These are phyloP conservation scores for Lathamus discolor DNA, from an alignment of 2,113 vertebrate species.

Conservation along the genomic window DNA sequence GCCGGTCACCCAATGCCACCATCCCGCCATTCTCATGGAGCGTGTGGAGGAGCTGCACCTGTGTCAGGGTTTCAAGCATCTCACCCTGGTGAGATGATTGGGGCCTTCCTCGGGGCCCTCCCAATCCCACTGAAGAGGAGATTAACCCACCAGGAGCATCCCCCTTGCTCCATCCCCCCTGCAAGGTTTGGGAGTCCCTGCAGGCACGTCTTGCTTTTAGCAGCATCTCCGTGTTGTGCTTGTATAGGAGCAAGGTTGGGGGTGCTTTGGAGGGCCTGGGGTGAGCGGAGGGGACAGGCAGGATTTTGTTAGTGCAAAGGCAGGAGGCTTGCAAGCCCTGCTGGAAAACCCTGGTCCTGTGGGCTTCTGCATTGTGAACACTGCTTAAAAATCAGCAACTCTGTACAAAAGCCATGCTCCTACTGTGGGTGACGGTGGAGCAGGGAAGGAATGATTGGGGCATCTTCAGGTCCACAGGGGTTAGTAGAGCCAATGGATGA, in stretches of 20 bases:
- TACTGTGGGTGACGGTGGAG: accelerated
- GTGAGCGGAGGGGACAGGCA: background rate
- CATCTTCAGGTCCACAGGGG: background rate
- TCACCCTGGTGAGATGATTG: background rate
- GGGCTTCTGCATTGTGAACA: background rate
- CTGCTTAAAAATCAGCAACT: background rate
- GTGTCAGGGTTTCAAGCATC: background rate
- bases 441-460: background rate
- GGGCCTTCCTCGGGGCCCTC: background rate
- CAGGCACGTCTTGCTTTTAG: background rate
- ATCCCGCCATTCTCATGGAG: constrained; percentile 94
- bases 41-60: constrained; percentile 92
- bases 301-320: background rate
- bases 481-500: background rate
- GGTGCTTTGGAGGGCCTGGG: accelerated
- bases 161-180: background rate
- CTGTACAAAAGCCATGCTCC: accelerated
- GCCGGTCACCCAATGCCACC: constrained; percentile 78
- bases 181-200: background rate
- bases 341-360: background rate
- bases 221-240: background rate
- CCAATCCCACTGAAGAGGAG: background rate
- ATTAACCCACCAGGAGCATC: accelerated
- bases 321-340: background rate
- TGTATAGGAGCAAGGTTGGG: background rate